Evolutionary conservation across 2,888 invertebrate genomes (phyloP), one percentile per base, ranked within the genome.

Genomic region (Scotopteryx bipunctaria): DNA sequence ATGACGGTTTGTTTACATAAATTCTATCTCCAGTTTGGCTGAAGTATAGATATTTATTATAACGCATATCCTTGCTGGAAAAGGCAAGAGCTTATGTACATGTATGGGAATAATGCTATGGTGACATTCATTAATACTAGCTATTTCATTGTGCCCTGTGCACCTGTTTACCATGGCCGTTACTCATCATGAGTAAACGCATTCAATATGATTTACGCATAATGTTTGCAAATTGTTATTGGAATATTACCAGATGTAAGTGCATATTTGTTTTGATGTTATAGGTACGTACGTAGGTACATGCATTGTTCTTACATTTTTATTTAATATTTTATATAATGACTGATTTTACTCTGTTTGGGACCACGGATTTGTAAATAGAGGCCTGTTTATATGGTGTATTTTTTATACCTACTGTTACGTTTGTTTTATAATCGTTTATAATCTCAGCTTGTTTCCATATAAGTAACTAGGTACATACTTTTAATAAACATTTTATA

Each of bases 61-160:
- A n/a, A n/a, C n/a, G n/a, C n/a, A n/a, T n/a, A n/a, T n/a, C n/a
- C n/a, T n/a, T n/a, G n/a, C n/a, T n/a, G n/a, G n/a, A n/a, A n/a
- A n/a, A n/a, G n/a, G n/a, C n/a, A n/a, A n/a, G n/a, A n/a, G n/a
- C n/a, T n/a, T 33, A 5, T 36, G 23, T 14, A 23, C 9, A 8
- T 21, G 9, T 21, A 43, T 15, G 32, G 15, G n/a, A 42, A 42
- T 21, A 37, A 36, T 16, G 13, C 16, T 14, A 11, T 5, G 16
- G 9, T 16, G 17, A 27, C 16, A 14, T 29, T n/a, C n/a, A n/a
- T n/a, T n/a, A n/a, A 19, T 14, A 9, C 8, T 15, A 42, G 42
- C 42, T 33, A 42, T 42, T 42, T 5, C 29, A 45, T 45, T 44
- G 27, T 36, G 42, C 14, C 15, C 17, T 5, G 17, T 4, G 27